A percentile compares a stretch with the other conserved stretches of the same genome.
phyloP scores from a whole-genome alignment of 2,888 invertebrate genomes.

The Plusia festucae region DNA sequence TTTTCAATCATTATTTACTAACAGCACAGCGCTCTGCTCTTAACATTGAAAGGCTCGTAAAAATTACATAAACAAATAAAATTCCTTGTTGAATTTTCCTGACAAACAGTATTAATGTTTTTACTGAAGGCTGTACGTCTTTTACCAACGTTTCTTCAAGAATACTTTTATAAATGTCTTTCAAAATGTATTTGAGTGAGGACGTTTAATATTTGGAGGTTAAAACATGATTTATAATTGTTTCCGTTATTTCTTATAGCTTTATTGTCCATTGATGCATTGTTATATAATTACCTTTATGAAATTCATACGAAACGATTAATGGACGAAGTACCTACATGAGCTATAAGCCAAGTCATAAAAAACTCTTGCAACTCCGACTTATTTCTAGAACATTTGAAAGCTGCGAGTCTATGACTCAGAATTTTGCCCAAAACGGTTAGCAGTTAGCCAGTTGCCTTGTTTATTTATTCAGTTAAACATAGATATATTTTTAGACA shows the following conservation, averaged over 20 bases:
- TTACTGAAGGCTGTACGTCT: conserved; percentile 22
- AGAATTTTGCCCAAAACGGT: conserved; percentile 44
- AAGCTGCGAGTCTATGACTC: conserved; percentile 32
- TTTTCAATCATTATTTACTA: conserved; percentile 50
- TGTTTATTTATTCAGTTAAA: conserved; percentile 46
- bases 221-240: neutral
- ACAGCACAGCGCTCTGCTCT: conserved; percentile 40
- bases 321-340: neutral
- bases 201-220: neutral
- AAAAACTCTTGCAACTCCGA: neutral
- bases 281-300: neutral
- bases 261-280: neutral
- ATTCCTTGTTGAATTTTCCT: conserved; percentile 49
- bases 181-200: neutral
- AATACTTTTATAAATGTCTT: neutral
- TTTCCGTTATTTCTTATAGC: neutral
- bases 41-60: conserved; percentile 51
- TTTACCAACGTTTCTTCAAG: neutral
- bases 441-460: conserved; percentile 26
- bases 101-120: conserved; percentile 41
- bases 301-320: neutral
- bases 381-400: conserved; percentile 10
- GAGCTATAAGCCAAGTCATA: neutral
- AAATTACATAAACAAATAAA: conserved; percentile 49
- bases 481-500: conserved; percentile 50